Evolutionary conservation across 2,888 invertebrate species (phyloP).

Genomic region (Nasonovia ribisnigri): DNA sequence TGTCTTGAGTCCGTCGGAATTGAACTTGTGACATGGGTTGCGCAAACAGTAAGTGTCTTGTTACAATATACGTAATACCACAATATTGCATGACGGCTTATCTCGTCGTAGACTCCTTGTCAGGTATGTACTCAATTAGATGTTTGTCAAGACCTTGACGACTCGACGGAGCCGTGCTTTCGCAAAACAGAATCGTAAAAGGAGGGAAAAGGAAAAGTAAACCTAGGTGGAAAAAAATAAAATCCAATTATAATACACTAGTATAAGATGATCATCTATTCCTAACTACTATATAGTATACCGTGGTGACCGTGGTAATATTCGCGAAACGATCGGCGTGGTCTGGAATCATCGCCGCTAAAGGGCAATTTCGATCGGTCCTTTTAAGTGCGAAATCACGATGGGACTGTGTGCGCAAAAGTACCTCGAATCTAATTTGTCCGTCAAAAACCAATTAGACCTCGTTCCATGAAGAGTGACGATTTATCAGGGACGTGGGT

Average conservation of each 20-base stretch:
- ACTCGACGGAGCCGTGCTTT: not conserved
- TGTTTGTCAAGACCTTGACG: not conserved
- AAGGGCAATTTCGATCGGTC: not conserved
- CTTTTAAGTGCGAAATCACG: not conserved
- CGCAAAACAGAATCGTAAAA: not conserved
- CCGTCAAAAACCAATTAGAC: conserved; percentile 48
- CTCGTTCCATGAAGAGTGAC: not conserved
- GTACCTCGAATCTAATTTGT: conserved; percentile 52
- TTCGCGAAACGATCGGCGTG: not conserved
- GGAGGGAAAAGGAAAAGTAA: not conserved
- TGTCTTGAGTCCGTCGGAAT: not conserved
- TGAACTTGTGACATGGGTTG: not conserved
- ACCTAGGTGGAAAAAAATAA: not conserved
- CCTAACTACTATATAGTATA: not conserved
- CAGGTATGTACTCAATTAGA: not conserved
- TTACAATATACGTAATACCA: not conserved
- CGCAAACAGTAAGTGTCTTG: not conserved
- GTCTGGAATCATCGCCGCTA: not conserved
- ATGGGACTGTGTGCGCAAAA: conserved; percentile 25
- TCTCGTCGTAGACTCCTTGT: not conserved
- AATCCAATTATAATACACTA: not conserved
- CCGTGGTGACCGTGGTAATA: not conserved
- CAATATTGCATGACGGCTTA: not conserved
- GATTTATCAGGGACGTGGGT: not conserved
- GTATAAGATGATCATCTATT: not conserved